phyloP scores from a whole-genome alignment of 2,113 vertebrate species.

The Vulpes vulpes region DNA sequence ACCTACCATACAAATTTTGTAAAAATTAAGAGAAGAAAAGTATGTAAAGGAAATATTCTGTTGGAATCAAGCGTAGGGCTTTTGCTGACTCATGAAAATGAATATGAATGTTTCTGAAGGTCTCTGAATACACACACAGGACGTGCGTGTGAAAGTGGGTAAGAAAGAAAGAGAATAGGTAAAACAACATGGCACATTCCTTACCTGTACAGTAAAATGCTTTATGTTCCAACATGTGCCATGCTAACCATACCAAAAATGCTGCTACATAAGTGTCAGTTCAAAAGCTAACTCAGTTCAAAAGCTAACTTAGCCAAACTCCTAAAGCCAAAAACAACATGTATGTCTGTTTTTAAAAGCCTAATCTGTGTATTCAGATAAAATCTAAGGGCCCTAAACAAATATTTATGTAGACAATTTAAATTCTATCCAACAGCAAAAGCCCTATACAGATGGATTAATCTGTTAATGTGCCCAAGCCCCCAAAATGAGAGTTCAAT shows the following conservation, averaged over 20 bases:
- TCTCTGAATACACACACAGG: constrained; percentile 81
- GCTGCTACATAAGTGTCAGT: constrained; percentile 83
- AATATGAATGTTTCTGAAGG: constrained; percentile 83
- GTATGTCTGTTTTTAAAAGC: constrained; percentile 81
- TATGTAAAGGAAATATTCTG: constrained; percentile 87
- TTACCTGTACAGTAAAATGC: constrained; percentile 91
- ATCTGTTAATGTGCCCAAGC: constrained; percentile 94
- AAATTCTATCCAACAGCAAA: constrained; percentile 93
- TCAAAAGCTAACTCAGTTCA: constrained; percentile 85
- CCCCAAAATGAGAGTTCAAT: constrained; percentile 94
- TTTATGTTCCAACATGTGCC: constrained; percentile 87
- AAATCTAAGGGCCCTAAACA: constrained; percentile 86
- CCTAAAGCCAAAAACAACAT: constrained; percentile 84
- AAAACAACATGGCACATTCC: constrained; percentile 88
- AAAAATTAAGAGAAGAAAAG: constrained; percentile 89
- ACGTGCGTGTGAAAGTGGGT: constrained; percentile 72
- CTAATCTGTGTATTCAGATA: constrained; percentile 85
- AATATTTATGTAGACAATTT: constrained; percentile 85
- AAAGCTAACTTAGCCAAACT: constrained; percentile 85
- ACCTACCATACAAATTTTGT: constrained; percentile 95
- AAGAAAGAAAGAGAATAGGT: constrained; percentile 63
- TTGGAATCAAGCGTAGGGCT: constrained; percentile 89
- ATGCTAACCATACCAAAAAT: constrained; percentile 86
- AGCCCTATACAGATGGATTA: constrained; percentile 91
- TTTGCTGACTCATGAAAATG: constrained; percentile 88